Percentiles rank a stretch among this genome's conserved stretches.
These are phyloP conservation scores for Drosophila monieri DNA, from an alignment of 2,888 invertebrate genomes.

Conservation along the genomic window DNA sequence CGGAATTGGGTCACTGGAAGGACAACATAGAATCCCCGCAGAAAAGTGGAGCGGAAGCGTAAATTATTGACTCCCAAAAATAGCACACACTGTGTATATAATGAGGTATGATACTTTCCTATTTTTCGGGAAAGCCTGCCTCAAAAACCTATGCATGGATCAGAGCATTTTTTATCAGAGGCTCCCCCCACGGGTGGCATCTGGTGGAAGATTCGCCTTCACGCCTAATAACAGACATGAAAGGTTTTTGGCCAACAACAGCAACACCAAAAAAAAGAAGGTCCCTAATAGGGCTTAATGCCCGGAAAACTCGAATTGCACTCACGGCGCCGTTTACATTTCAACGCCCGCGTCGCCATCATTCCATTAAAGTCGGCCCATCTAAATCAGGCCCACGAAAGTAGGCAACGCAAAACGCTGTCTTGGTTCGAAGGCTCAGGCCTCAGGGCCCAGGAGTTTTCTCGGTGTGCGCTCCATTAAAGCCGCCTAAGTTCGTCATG, in stretches of 20 bases:
- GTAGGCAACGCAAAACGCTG: conserved; percentile 59
- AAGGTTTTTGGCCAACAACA: conserved; percentile 21
- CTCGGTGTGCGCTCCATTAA: conserved; percentile 69
- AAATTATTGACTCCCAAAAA: conserved; percentile 71
- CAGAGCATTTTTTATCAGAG: conserved; percentile 5
- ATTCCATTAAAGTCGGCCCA: conserved; percentile 26
- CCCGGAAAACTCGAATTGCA: conserved; percentile 56
- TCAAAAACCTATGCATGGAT: conserved; percentile 20
- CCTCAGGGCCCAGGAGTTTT: conserved; percentile 26
- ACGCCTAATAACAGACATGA: conserved; percentile 30
- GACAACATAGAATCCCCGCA: conserved; percentile 36
- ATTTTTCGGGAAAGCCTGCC: conserved; percentile 11
- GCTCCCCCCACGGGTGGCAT: conserved; percentile 7
- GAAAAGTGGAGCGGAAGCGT: conserved; percentile 54
- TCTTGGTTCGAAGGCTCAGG: conserved; percentile 23
- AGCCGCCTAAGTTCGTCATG: conserved; percentile 63
- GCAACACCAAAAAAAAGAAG: background rate
- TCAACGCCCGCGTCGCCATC: conserved; percentile 22
- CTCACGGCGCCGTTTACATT: conserved; percentile 51
- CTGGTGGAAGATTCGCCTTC: conserved; percentile 8
- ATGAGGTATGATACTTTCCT: background rate
- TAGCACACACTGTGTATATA: conserved; percentile 49
- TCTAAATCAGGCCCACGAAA: conserved; percentile 42
- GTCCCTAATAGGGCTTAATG: conserved; percentile 55
- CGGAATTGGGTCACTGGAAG: conserved; percentile 71